Evolutionary conservation across 2,113 vertebrate species (phyloP).

Genomic region (Corythornis vintsioides): DNA sequence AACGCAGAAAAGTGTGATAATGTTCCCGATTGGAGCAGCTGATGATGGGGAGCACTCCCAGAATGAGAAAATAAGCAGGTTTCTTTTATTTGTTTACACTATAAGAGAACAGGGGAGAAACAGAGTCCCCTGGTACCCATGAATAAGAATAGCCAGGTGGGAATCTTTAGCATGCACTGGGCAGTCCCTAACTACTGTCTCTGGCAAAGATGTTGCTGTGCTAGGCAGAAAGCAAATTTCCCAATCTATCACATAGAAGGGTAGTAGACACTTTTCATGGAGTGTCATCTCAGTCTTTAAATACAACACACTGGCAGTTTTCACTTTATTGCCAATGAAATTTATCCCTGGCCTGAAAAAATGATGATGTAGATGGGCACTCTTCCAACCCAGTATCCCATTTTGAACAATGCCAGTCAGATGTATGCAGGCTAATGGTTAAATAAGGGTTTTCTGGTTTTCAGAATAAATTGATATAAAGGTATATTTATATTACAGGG

Average conservation of each 20-base stretch:
- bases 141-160: background rate
- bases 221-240: background rate
- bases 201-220: background rate
- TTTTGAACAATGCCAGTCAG: background rate
- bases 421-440: background rate
- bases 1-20: conserved; percentile 75
- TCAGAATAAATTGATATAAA: background rate
- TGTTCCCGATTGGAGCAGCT: conserved; percentile 74
- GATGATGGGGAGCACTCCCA: conserved; percentile 81
- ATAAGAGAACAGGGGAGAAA: background rate
- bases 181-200: background rate
- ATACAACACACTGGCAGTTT: background rate
- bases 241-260: accelerated
- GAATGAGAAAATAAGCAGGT: conserved; percentile 86
- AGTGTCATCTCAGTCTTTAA: background rate
- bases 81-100: background rate
- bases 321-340: background rate
- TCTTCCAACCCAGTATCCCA: accelerated
- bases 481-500: background rate
- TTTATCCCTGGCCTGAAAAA: background rate
- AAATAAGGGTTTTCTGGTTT: background rate
- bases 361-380: accelerated
- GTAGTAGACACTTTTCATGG: accelerated
- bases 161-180: background rate
- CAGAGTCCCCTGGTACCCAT: background rate